Evolutionary conservation across 2,113 vertebrate genomes (phyloP).

Genomic region (Aplodontia rufa): DNA sequence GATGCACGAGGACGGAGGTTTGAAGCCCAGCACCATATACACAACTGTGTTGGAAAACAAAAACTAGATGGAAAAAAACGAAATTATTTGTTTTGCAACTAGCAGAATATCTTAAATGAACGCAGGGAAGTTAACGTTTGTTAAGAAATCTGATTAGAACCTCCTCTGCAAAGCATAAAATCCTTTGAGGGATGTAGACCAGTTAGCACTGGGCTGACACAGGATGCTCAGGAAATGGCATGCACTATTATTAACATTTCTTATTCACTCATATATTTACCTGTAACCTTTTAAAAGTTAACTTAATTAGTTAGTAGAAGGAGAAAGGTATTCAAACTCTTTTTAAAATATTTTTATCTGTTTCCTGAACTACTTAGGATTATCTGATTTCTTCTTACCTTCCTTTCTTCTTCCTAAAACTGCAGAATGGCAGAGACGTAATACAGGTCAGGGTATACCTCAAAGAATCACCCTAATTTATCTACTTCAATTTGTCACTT

Average conservation of each 20-base stretch:
- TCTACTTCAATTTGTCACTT: not conserved
- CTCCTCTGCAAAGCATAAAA: not conserved
- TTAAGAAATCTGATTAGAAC: not conserved
- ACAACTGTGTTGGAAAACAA: too few species aligned
- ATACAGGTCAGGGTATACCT: not conserved
- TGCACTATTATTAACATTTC: not conserved
- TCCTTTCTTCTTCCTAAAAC: not conserved
- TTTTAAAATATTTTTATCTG: not conserved
- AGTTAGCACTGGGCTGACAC: not conserved
- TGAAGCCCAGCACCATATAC: too few species aligned
- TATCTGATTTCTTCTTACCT: not conserved
- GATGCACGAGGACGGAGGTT: too few species aligned
- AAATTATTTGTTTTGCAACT: not conserved
- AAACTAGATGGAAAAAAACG: too few species aligned
- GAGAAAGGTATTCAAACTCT: not conserved
- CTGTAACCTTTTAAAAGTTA: conserved; percentile 3
- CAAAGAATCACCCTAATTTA: not conserved
- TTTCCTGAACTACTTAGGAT: not conserved
- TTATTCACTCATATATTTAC: not conserved
- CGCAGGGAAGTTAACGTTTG: not conserved
- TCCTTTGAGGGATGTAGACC: not conserved
- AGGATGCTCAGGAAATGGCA: not conserved
- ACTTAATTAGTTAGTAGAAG: not conserved
- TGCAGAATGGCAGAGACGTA: not conserved
- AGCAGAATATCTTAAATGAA: conserved; percentile 22